A percentile compares a stretch with the other conserved stretches of the same genome.
phyloP scores from a whole-genome alignment of 2,113 vertebrate genomes.

The Syngnathus scovelli region DNA sequence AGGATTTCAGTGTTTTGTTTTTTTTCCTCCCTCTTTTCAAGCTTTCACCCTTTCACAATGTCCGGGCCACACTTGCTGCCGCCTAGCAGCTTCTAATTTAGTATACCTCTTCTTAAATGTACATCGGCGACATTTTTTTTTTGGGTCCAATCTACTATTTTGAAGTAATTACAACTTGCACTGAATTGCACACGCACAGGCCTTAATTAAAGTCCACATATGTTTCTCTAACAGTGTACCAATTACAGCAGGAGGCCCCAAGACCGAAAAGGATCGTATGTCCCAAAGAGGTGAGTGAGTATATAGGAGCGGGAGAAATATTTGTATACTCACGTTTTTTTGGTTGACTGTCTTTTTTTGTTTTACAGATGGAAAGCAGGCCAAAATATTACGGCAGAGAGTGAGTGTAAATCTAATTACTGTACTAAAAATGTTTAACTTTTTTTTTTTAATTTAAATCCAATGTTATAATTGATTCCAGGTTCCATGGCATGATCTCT shows the following conservation, averaged over 20 bases:
- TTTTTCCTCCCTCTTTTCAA: no score
- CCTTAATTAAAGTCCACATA: conserved; percentile 29
- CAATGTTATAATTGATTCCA: conserved; percentile 47
- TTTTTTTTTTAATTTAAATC: not conserved
- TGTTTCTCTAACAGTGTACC: conserved; percentile 85
- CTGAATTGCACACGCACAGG: conserved; percentile 2
- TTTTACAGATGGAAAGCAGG: conserved; percentile 87
- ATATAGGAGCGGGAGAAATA: not conserved
- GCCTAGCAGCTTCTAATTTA: not conserved
- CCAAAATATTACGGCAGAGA: conserved; percentile 98
- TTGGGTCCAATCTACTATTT: conserved; percentile 5
- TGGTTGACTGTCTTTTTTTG: conserved; percentile 48
- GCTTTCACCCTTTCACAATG: not conserved
- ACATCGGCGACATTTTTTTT: conserved; percentile 9
- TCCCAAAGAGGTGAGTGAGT: conserved; percentile 90
- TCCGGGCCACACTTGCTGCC: not conserved
- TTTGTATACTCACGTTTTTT: not conserved
- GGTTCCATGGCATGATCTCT: conserved; percentile 94
- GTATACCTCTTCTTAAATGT: conserved; percentile 10
- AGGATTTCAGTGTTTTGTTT: not conserved
- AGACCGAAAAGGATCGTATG: conserved; percentile 94
- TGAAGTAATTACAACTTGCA: conserved; percentile 19
- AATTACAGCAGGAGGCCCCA: conserved; percentile 93
- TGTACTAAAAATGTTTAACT: conserved; percentile 6
- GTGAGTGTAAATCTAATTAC: conserved; percentile 74